Percentiles rank a stretch among this genome's conserved stretches.
phyloP scores from a whole-genome alignment of 2,797 vertebrate genomes.

The Hafferia zeledoni region DNA sequence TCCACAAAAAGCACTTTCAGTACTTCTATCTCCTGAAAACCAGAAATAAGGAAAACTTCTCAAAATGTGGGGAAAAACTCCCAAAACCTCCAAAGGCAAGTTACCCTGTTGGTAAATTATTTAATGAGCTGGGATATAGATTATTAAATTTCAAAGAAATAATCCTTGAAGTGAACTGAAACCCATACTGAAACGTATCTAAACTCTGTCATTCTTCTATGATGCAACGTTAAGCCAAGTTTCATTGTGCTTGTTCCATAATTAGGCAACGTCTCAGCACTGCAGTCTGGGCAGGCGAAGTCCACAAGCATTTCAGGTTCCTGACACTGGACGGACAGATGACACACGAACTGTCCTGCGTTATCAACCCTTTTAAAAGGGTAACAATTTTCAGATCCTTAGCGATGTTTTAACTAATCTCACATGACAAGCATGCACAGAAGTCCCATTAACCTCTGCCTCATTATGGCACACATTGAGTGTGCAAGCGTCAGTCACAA shows the following conservation, averaged over 20 bases:
- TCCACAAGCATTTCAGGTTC: background rate
- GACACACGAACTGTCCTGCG: background rate
- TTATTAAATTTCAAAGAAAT: background rate
- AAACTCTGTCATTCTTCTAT: background rate
- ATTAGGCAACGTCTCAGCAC: background rate
- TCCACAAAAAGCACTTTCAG: background rate
- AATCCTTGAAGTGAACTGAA: background rate
- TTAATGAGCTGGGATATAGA: background rate
- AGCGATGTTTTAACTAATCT: background rate
- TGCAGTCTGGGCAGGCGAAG: background rate
- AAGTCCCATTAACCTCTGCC: background rate
- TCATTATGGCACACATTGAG: background rate
- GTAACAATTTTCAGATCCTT: background rate
- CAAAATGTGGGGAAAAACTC: background rate
- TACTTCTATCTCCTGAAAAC: background rate
- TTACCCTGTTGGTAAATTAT: background rate
- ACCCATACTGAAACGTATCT: background rate
- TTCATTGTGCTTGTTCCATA: background rate
- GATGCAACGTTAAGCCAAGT: accelerated
- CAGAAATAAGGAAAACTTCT: background rate
- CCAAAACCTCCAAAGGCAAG: background rate
- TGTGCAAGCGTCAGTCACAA: accelerated
- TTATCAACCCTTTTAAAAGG: background rate
- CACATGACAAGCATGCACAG: background rate
- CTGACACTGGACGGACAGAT: background rate